Conservation (phyloP, 2,797 vertebrate genomes). For the Trachurus trachurus region DNA sequence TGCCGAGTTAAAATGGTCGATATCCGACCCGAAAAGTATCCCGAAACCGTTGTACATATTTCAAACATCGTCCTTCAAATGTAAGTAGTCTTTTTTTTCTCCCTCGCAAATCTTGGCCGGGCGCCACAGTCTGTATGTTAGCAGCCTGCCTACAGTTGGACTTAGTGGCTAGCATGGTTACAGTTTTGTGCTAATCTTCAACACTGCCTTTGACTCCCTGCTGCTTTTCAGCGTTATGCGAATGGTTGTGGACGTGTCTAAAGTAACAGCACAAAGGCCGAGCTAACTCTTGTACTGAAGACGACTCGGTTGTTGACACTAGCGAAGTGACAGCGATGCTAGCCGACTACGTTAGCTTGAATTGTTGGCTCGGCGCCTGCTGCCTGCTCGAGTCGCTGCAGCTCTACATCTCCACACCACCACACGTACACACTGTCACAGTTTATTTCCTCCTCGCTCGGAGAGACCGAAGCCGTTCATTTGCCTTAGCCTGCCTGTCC, state of each 20-base stretch:
- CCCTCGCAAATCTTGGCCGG: conserved; percentile 5
- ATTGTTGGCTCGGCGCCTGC: conserved; percentile 60
- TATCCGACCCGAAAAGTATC: conserved; percentile 75
- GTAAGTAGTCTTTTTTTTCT: conserved; percentile 61
- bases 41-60: conserved; percentile 66
- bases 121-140: conserved; percentile 43
- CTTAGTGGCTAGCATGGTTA: background rate
- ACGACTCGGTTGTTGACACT: conserved; percentile 38
- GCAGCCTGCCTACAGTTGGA: conserved; percentile 54
- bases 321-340: conserved; percentile 53
- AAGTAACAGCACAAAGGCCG: rapidly evolving
- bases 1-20: conserved; percentile 86
- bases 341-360: conserved; percentile 57
- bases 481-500: background rate
- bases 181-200: conserved; percentile 14
- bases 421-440: conserved; percentile 20
- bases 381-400: conserved; percentile 53
- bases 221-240: no score
- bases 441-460: background rate
- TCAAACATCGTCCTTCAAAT: conserved; percentile 65
- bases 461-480: background rate
- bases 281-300: background rate
- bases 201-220: background rate
- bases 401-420: conserved; percentile 46
- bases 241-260: background rate